These are phyloP conservation scores for Germaria angustata DNA, from an alignment of 2,888 invertebrate genomes.

Conservation along the genomic window DNA sequence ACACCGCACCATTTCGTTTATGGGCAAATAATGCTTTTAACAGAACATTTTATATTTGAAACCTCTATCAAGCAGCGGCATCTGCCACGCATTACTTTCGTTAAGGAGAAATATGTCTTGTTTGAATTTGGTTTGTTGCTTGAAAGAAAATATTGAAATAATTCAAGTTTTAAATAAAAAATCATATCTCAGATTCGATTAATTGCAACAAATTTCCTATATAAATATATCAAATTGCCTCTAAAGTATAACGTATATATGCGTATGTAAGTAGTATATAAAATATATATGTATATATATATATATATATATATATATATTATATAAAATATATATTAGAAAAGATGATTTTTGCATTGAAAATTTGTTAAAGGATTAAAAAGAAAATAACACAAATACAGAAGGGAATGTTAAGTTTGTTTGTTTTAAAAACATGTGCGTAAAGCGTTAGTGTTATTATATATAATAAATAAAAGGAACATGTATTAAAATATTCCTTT, in stretches of 20 bases:
- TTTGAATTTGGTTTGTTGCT: constrained; percentile 60
- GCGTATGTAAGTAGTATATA: constrained; percentile 23
- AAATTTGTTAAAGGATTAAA: constrained; percentile 46
- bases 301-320: neutral
- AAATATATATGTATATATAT: constrained; percentile 3
- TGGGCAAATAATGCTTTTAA: constrained; percentile 47
- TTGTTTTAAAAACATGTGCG: constrained; percentile 39
- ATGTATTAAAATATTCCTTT: constrained; percentile 21
- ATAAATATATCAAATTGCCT: constrained; percentile 24
- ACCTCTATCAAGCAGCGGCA: constrained; percentile 54
- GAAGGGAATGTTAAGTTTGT: constrained; percentile 17
- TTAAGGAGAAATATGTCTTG: constrained; percentile 56
- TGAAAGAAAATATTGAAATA: constrained; percentile 65
- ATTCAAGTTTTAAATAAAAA: constrained; percentile 58
- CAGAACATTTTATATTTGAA: constrained; percentile 42
- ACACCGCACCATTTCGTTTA: constrained; percentile 36
- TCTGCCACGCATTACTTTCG: constrained; percentile 52
- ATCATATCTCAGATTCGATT: constrained; percentile 56
- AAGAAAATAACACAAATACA: constrained; percentile 56
- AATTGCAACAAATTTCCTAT: constrained; percentile 48
- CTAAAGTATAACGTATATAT: constrained; percentile 59
- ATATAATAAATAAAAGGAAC: constrained; percentile 18
- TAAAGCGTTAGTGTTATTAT: constrained; percentile 56
- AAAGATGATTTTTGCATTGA: constrained; percentile 29
- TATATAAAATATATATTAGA: constrained; percentile 14